Evolutionary conservation across 1,140 invertebrate species (phyloP), one percentile per base, ranked within the genome.

Genomic region (Drosophila pallidifrons): DNA sequence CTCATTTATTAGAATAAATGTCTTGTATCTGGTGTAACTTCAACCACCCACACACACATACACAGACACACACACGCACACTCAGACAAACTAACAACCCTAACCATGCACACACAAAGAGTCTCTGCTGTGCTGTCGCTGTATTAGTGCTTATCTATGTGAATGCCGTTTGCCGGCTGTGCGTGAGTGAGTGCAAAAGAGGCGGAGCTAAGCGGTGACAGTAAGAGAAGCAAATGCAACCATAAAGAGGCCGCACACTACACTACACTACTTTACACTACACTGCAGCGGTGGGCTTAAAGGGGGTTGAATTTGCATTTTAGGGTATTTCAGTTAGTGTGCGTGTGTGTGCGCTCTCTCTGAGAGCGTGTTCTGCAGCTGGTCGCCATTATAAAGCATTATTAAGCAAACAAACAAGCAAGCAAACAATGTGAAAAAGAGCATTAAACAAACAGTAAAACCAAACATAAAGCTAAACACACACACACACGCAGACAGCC

Each of bases 101-200:
- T 51, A 41, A 43, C 10, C 38, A 30, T 11, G 7, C 35, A 38
- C 35, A 71, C 57, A 75, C 51, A 46, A 25, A 30, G 46, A 52
- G 60, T 30, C n/a, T 15, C 58, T 61, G 20, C 20, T 25, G 20
- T 4, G 20, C 20, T 25, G 20, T 25, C 49, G 6, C 7, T 78
- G 88, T 91, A 45, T 87, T 64, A 47, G 89, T 91, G 85, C n/a
- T 52, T 91, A 91, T 91, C 89, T 91, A 76, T 91, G 89, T 91
- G 82, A 73, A 30, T 8, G 55, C 10, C 58, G 58, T 13, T 28
- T 38, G 64, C 67, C 67, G 47, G 46, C 38, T 58, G 54, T 51
- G 38, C 63, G 47, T 49, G 71, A 49, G 58, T 25, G 55, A 58
- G 59, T 41, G 43, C 16, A 41, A 58, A 74, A 58, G 60, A 30